phyloP scores from a whole-genome alignment of 2,888 invertebrate genomes.

The Sabatieria punctata region DNA sequence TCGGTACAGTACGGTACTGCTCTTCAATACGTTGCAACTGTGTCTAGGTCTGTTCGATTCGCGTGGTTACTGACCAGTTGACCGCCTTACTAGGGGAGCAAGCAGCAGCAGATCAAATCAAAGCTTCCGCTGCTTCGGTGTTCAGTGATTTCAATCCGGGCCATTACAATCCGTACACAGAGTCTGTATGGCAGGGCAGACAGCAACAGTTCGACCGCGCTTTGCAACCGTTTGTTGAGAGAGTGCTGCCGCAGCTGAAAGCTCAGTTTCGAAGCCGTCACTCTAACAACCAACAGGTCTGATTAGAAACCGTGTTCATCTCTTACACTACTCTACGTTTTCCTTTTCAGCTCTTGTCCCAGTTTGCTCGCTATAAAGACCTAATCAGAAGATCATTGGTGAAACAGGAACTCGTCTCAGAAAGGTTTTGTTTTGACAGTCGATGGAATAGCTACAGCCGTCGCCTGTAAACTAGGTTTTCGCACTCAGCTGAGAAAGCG shows the following conservation, averaged over 20 bases:
- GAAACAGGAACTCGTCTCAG: constrained; percentile 37
- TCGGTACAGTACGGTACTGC: constrained; percentile 31
- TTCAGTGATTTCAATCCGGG: constrained; percentile 53
- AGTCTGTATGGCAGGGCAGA: constrained; percentile 51
- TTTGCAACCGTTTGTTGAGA: constrained; percentile 56
- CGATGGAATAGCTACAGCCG: constrained; percentile 3
- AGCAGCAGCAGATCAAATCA: constrained; percentile 51
- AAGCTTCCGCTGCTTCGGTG: constrained; percentile 47
- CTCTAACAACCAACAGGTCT: constrained; percentile 49
- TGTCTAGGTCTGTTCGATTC: constrained; percentile 48
- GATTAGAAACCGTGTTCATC: no score
- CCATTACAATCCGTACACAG: constrained; percentile 50
- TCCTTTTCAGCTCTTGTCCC: constrained; percentile 53
- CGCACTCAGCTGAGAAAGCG: no score
- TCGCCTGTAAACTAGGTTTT: not conserved
- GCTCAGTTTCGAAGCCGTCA: constrained; percentile 51
- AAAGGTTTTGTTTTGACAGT: no score
- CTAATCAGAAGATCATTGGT: constrained; percentile 51
- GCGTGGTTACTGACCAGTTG: constrained; percentile 59
- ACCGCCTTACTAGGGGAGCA: constrained; percentile 49
- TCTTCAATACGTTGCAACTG: constrained; percentile 14
- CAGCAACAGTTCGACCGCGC: constrained; percentile 52
- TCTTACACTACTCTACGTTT: no score
- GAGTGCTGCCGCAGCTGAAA: constrained; percentile 59
- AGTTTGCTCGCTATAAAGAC: constrained; percentile 72